These are phyloP conservation scores for Carterocephalus palaemon DNA, from an alignment of 2,888 invertebrate genomes.

Conservation along the genomic window DNA sequence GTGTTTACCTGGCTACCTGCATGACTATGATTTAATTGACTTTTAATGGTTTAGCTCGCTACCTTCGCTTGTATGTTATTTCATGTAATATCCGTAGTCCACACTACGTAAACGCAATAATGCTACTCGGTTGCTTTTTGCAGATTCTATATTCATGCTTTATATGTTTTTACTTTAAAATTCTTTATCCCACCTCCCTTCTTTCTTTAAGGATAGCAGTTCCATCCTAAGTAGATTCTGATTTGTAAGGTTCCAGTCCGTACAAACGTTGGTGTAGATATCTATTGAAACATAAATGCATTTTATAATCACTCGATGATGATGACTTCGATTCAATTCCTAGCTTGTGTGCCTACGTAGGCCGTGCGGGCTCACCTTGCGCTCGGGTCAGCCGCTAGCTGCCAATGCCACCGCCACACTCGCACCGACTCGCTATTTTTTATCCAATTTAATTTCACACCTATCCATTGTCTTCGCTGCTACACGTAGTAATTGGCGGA, in stretches of 20 bases:
- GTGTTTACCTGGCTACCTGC: too few species aligned
- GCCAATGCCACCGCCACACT: slow-evolving; percentile 34
- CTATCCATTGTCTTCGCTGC: slow-evolving; percentile 4
- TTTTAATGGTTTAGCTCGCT: too few species aligned
- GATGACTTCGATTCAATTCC: slow-evolving; percentile 8
- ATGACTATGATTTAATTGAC: too few species aligned
- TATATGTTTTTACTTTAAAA: too few species aligned
- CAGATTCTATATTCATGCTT: too few species aligned
- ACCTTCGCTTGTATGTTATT: too few species aligned
- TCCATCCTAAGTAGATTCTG: too few species aligned
- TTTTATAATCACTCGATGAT: slow-evolving; percentile 1
- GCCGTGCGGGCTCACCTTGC: slow-evolving; percentile 32
- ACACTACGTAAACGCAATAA: not conserved
- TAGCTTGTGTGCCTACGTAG: slow-evolving; percentile 32
- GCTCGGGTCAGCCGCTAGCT: slow-evolving; percentile 31
- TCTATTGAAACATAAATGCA: not conserved
- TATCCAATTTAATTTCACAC: slow-evolving; percentile 8
- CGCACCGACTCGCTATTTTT: slow-evolving; percentile 17
- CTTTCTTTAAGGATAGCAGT: too few species aligned
- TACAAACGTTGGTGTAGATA: not conserved
- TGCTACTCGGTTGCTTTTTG: too few species aligned
- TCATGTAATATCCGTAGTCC: slow-evolving; percentile 5
- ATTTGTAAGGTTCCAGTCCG: too few species aligned
- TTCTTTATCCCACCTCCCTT: too few species aligned
- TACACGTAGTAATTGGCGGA: slow-evolving; percentile 4